Evolutionary conservation across 2,797 vertebrate species (phyloP), one percentile per base, ranked within the genome.

Genomic region (Chrosomus eos): DNA sequence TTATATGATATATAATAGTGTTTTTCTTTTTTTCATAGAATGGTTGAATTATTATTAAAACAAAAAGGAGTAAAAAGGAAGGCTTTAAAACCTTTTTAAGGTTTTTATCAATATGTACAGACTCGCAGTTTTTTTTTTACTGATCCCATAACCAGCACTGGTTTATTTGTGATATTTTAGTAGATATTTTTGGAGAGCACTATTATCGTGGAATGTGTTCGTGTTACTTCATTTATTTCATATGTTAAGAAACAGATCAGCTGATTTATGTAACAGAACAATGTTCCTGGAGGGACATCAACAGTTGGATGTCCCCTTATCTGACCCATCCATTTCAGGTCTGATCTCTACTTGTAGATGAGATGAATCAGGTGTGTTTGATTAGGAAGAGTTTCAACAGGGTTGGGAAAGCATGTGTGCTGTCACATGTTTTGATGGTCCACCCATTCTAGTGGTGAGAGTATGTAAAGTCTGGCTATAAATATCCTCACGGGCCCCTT

Each of bases 391-490:
- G 51, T 38, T 74, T 74, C 33, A 53, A 31, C 5, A 18, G 72
- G 28, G 5, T 23, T 38, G 48, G 48, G 19, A 74, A 74, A 53
- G 28, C 72, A 6, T 74, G 48, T 74, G 28, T 74, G 48, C 48
- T 74, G 72, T 23, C 53, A 76, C 31, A 76, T 58, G 55, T 19
- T 21, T 40, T 62, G n/a, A 43, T 62, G 23, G 75, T 43, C n/a
- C 55, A 19, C n/a, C n/a, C 7, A 43, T 62, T 43, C 36, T 78
- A 78, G 55, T 43, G 55, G 43, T 0, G 8, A 33, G 33, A 16
- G 51, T n/a, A 60, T 60, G 53, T 77, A 77, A 40, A 58, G 2
- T 62, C 58, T 78, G 36, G 36, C 75, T 78, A 62, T 78, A 62
- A 78, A 78, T 43, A 78, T 8, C 8, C 18, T 3, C n/a, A 28